Base-by-base conservation (phyloP, 2,113 vertebrate species). In the Elgaria multicarinata region DNA sequence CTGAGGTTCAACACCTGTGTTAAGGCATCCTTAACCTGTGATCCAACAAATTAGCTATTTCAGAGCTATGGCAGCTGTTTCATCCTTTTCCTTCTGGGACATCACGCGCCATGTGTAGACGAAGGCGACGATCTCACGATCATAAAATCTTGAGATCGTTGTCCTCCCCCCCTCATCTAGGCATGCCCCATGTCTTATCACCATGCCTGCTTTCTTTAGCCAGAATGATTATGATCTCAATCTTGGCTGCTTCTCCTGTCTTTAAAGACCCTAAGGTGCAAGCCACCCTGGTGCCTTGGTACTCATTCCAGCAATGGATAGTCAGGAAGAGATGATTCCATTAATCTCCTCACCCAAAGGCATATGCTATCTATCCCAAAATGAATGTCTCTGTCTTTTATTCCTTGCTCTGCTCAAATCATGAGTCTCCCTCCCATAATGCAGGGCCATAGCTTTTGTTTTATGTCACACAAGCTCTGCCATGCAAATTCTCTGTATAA, bases 361-460 rank as follows among this genome's bases (percentile, higher is more conserved):
- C n/a, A 74, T 72, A 71, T n/a, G 44, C 3, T 53, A 13, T n/a
- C 36, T 72, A 46, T 85, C 67, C 44, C 64, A 86, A 83, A 64
- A 81, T 89, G 83, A 20, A 7, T 80, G 13, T 12, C 39, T 81
- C 50, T 39, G 3, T 82, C 89, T 83, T 44, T 81, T 24, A 86
- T 64, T 80, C 78, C 31, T 44, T 33, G 46, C 36, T 66, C 46
- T 53, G 31, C 69, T 44, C 62, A 55, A 86, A 42, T 67, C 20
- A 28, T 28, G 36, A 3, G 28, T 91, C 55, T 86, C 64, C 87
- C 72, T 87, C 66, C 87, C 78, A 0, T 2, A 53, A 76, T 74
- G 58, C 58, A 85, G n/a, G 72, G 10, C 14, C 82, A 91, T 62
- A 50, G 55, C 33, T 86, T 92, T 90, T 16, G 64, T 74, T 90